phyloP scores from a whole-genome alignment of 2,888 invertebrate genomes.

The Resseliella maxima region DNA sequence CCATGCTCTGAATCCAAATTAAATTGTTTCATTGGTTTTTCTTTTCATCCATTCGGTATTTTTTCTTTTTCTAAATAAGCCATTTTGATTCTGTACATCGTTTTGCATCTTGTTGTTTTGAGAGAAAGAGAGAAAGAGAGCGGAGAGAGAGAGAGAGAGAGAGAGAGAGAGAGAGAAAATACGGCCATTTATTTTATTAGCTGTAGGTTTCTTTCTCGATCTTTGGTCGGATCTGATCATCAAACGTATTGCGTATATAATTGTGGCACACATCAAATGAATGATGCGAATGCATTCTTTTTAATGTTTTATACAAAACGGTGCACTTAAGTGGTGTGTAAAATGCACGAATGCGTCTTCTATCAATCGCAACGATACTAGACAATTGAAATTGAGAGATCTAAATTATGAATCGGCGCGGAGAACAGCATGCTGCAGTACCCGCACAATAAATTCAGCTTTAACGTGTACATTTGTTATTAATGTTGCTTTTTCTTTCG shows the following conservation, averaged over 20 bases:
- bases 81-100: not conserved
- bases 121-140: not conserved
- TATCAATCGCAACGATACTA: constrained; percentile 45
- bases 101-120: constrained; percentile 35
- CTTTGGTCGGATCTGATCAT: not conserved
- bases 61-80: not conserved
- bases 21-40: constrained; percentile 53
- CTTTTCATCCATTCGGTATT: too few species aligned
- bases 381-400: constrained; percentile 38
- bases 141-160: not conserved
- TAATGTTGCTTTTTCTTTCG: too few species aligned
- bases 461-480: too few species aligned
- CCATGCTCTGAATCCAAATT: constrained; percentile 55
- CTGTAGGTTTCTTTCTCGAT: constrained; percentile 9
- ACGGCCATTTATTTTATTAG: not conserved
- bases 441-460: too few species aligned
- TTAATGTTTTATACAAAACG: not conserved
- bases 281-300: not conserved
- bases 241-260: constrained; percentile 19
- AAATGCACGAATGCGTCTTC: constrained; percentile 46
- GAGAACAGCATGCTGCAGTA: not conserved
- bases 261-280: constrained; percentile 46
- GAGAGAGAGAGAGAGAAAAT: not conserved
- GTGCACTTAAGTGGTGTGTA: not conserved
- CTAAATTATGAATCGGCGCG: not conserved